phyloP scores from a whole-genome alignment of 2,797 vertebrate species.

The Neopelma chrysocephalum region DNA sequence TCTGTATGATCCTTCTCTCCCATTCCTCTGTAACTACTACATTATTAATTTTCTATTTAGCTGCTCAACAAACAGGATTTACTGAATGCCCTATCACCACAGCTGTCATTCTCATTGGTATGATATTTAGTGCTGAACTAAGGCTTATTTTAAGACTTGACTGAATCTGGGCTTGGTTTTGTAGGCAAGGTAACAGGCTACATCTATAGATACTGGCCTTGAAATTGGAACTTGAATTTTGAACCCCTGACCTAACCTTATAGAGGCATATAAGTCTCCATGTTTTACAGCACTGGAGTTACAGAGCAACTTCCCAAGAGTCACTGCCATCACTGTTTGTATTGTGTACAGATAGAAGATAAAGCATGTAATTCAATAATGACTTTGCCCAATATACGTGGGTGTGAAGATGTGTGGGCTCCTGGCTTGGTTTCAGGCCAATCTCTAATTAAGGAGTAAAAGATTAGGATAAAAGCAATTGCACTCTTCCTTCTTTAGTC shows the following conservation, averaged over 20 bases:
- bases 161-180: not conserved
- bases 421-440: slow-evolving; percentile 38
- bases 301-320: not conserved
- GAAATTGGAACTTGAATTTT: not conserved
- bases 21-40: not conserved
- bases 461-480: slow-evolving; percentile 58
- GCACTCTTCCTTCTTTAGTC: slow-evolving; percentile 28
- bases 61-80: not conserved
- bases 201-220: not conserved
- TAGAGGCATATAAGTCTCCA: not conserved
- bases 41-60: not conserved
- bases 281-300: not conserved
- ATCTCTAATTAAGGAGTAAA: slow-evolving; percentile 53
- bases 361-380: slow-evolving; percentile 23
- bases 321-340: not conserved
- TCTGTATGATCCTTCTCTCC: not conserved
- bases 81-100: not conserved
- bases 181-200: not conserved
- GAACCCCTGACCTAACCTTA: not conserved
- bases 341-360: not conserved
- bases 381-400: not conserved
- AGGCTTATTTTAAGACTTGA: not conserved
- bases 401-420: slow-evolving; percentile 27
- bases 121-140: not conserved
- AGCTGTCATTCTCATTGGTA: not conserved